Percentiles rank a stretch among this genome's conserved stretches.
Conservation (phyloP, 53 echinoderm and acorn worm species). For the Actinopyga echinites region DNA sequence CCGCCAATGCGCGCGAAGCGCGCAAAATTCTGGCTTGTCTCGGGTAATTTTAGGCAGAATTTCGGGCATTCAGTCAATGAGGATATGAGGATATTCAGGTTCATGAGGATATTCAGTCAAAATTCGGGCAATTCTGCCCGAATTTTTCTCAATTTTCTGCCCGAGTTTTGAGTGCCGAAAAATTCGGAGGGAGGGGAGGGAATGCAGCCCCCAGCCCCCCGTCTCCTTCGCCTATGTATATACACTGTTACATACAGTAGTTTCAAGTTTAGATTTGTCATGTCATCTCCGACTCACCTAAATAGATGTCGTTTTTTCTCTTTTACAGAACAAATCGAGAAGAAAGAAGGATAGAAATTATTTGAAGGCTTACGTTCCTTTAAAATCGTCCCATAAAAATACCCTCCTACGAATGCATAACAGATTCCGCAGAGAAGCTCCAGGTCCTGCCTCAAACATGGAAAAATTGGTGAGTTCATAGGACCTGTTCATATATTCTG, state of each 20-base stretch:
- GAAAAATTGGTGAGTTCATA: slow-evolving; percentile 92
- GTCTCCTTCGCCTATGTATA: background rate
- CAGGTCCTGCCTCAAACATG: slow-evolving; percentile 88
- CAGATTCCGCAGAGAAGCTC: slow-evolving; percentile 61
- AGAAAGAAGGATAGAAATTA: slow-evolving; percentile 35
- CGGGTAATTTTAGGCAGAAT: too few species aligned
- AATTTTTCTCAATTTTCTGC: too few species aligned
- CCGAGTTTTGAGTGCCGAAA: too few species aligned
- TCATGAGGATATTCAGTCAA: too few species aligned
- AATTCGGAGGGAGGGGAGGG: background rate
- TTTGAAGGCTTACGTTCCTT: slow-evolving; percentile 39
- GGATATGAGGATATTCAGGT: background rate
- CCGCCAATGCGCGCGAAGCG: too few species aligned
- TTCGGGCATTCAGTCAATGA: too few species aligned
- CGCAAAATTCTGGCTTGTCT: too few species aligned
- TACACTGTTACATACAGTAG: too few species aligned
- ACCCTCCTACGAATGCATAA: slow-evolving; percentile 76
- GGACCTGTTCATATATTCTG: background rate
- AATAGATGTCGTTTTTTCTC: background rate
- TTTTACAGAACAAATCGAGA: slow-evolving; percentile 36
- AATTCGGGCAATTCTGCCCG: too few species aligned
- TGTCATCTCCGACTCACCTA: background rate
- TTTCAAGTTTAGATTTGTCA: too few species aligned
- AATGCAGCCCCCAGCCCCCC: too few species aligned
- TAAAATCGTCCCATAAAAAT: slow-evolving; percentile 54